Base-by-base conservation (phyloP, 2,797 vertebrate genomes). In the Orestias chungarensis region DNA sequence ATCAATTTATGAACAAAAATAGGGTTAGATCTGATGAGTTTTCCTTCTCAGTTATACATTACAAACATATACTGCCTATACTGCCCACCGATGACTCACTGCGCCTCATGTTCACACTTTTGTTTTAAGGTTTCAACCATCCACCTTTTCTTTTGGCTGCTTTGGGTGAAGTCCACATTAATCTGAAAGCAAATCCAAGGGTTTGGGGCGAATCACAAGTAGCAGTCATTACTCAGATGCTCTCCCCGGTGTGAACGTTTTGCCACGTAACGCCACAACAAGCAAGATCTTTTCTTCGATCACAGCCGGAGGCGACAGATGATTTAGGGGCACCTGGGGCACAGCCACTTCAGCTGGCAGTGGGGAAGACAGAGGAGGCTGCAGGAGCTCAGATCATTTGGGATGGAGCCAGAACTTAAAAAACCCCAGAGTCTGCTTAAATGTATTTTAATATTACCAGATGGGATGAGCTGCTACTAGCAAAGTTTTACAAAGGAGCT, bases 211-310 rank as follows among this genome's bases (percentile, higher is more conserved):
- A 44, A 35, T 77, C 64, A 70, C 40, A 27, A 73, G 66, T 25
- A 71, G 81, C 49, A 62, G 64, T 61, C 70, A 84, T 84, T 81
- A 82, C 80, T 82, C 78, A 87, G 68, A 70, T 38, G 61, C 6
- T 46, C 73, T 70, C 66, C 7, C 68, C 7, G 64, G 43, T 70
- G 82, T 29, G 49, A 73, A 76, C 74, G 27, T 67, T 77, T 78
- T 47, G 64, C 40, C 65, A 1, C 68, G 52, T 76, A 68, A 76
- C 70, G 62, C 35, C 46, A 25, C 72, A 64, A 74, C 61, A 59
- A 49, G 75, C 12, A 59, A 54, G 47, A 23, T 64, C 64, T 25
- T 74, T 62, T 57, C 38, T 25, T 25, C 25, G 9, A 70, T 64
- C 44, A 20, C 75, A 75, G 42, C 35, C 20, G 10, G 62, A n/a